phyloP scores from a whole-genome alignment of 2,113 vertebrate genomes.

The Turnix velox region DNA sequence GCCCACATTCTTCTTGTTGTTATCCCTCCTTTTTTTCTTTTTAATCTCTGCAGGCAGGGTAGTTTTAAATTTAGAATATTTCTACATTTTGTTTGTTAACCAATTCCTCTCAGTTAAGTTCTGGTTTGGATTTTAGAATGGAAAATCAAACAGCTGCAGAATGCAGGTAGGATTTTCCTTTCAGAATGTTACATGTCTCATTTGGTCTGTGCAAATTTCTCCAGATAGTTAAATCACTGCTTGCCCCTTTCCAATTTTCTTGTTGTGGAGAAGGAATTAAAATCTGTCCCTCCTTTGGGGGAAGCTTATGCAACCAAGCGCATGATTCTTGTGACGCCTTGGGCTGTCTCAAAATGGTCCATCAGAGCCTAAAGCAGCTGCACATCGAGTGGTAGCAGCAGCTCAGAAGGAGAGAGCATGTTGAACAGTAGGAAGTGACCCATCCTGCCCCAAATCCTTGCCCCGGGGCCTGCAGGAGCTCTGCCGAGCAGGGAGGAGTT shows the following conservation, averaged over 20 bases:
- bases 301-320: not conserved
- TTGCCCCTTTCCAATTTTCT: not conserved
- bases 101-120: not conserved
- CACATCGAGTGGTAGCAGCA: not conserved
- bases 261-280: not conserved
- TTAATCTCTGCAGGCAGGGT: not conserved
- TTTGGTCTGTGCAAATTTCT: not conserved
- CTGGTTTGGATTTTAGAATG: not conserved
- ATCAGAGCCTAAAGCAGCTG: not conserved
- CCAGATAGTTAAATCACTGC: not conserved
- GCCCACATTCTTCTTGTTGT: not conserved
- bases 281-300: not conserved
- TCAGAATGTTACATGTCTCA: not conserved
- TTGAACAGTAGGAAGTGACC: fast-evolving
- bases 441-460: not conserved
- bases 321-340: not conserved
- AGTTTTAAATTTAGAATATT: not conserved
- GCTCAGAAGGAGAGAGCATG: not conserved
- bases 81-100: not conserved
- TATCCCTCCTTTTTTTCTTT: not conserved
- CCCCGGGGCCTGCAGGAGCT: not conserved
- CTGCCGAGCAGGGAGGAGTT: not conserved
- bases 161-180: not conserved
- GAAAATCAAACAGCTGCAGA: not conserved
- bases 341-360: not conserved